Evolutionary conservation across 2,888 invertebrate species (phyloP).

Genomic region (Eupithecia pulchellata): DNA sequence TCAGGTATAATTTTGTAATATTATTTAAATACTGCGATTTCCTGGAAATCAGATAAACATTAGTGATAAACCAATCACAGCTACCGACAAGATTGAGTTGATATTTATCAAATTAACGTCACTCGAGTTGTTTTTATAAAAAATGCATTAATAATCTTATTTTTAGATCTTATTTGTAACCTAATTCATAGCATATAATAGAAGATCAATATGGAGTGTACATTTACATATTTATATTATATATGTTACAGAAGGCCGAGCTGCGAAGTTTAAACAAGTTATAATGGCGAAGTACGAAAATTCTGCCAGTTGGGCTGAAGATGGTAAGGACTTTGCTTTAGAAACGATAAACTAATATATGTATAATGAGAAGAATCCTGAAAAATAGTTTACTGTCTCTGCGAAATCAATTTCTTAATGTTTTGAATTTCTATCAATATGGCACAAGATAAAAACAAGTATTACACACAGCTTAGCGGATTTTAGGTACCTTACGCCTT

Average conservation of each 20-base stretch:
- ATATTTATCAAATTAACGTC: constrained; percentile 1
- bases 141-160: not conserved
- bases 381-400: not conserved
- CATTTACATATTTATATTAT: not conserved
- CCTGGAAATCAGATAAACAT: not conserved
- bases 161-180: too few species aligned
- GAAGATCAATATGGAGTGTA: too few species aligned
- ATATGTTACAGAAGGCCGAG: constrained; percentile 28
- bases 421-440: not conserved
- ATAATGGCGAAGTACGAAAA: constrained; percentile 37
- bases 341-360: not conserved
- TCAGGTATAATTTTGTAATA: not conserved
- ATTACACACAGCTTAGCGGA: not conserved
- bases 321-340: constrained; percentile 44
- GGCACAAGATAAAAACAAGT: too few species aligned
- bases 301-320: constrained; percentile 52
- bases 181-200: too few species aligned
- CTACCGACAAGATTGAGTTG: not conserved
- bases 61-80: constrained; percentile 3
- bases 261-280: constrained; percentile 16
- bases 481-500: not conserved
- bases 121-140: not conserved
- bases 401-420: not conserved
- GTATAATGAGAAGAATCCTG: not conserved
- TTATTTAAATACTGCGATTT: not conserved